phyloP scores from a whole-genome alignment of 2,888 invertebrate genomes.

The Chesias legatella region DNA sequence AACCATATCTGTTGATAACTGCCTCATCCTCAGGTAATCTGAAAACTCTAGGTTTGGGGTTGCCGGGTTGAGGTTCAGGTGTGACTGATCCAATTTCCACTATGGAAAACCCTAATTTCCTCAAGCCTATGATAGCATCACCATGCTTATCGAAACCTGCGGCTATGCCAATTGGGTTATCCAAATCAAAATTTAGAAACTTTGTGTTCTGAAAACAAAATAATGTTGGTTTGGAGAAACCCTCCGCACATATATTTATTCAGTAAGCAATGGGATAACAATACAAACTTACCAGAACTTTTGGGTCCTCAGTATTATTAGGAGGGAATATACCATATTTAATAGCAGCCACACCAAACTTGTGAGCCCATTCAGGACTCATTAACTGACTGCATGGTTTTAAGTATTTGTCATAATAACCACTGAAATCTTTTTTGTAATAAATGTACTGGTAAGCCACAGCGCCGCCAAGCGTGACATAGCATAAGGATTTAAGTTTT shows the following conservation, averaged over 20 bases:
- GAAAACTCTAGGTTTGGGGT: constrained; percentile 95
- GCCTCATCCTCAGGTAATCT: constrained; percentile 91
- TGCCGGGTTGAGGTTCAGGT: constrained; percentile 95
- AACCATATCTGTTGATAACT: constrained; percentile 93
- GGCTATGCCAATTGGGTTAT: constrained; percentile 97
- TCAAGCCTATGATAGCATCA: constrained; percentile 91
- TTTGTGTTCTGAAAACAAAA: constrained; percentile 81
- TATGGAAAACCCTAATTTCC: constrained; percentile 94
- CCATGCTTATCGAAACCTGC: constrained; percentile 99
- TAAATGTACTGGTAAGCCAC: constrained; percentile 84
- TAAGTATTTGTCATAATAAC: constrained; percentile 86
- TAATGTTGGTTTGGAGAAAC: too few relatives aligned
- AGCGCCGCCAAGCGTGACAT: constrained; percentile 83
- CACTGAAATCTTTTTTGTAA: constrained; percentile 87
- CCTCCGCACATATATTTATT: too few relatives aligned
- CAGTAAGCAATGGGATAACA: too few relatives aligned
- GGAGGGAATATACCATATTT: constrained; percentile 88
- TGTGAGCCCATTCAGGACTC: constrained; percentile 92
- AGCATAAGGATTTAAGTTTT: constrained; percentile 84
- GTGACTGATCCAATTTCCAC: constrained; percentile 98
- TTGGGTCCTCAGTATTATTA: constrained; percentile 81
- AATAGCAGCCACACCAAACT: constrained; percentile 86
- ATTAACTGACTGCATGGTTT: constrained; percentile 86
- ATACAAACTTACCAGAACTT: constrained; percentile 79
- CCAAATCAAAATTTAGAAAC: constrained; percentile 86